Evolutionary conservation across 2,797 vertebrate species (phyloP).

Genomic region (Diplodus puntazzo): DNA sequence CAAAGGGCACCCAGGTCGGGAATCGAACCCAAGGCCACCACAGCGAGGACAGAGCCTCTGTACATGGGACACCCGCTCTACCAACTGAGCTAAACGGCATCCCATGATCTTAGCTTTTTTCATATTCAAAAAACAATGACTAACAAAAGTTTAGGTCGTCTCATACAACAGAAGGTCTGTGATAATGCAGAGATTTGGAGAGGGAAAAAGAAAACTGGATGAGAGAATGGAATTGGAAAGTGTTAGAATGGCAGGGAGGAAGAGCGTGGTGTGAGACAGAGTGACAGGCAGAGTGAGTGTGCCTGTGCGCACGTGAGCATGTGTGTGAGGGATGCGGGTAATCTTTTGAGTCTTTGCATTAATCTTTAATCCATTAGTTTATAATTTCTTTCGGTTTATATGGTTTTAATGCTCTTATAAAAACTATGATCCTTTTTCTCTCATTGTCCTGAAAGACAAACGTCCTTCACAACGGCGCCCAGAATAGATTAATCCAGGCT

Average conservation of each 20-base stretch:
- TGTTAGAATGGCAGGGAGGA: background rate
- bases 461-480: slow-evolving; percentile 40
- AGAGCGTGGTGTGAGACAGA: background rate
- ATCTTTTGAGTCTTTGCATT: slow-evolving; percentile 42
- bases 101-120: background rate
- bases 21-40: too few species aligned
- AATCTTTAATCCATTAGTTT: slow-evolving; percentile 58
- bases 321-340: slow-evolving; percentile 12
- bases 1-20: too few species aligned
- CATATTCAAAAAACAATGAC: too few species aligned
- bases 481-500: too few species aligned
- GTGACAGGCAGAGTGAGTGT: too few species aligned
- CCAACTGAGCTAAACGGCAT: too few species aligned
- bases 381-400: slow-evolving; percentile 43
- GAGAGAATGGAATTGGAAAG: background rate
- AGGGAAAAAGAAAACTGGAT: too few species aligned
- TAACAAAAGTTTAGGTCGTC: background rate
- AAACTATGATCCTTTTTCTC: slow-evolving; percentile 58
- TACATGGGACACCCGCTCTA: too few species aligned
- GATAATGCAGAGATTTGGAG: too few species aligned
- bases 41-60: too few species aligned
- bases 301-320: too few species aligned
- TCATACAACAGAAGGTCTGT: too few species aligned
- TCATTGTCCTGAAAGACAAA: slow-evolving; percentile 41
- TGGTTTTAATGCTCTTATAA: slow-evolving; percentile 56